Evolutionary conservation across 2,888 invertebrate species (phyloP).

Genomic region (Tanytarsus gracilentus): DNA sequence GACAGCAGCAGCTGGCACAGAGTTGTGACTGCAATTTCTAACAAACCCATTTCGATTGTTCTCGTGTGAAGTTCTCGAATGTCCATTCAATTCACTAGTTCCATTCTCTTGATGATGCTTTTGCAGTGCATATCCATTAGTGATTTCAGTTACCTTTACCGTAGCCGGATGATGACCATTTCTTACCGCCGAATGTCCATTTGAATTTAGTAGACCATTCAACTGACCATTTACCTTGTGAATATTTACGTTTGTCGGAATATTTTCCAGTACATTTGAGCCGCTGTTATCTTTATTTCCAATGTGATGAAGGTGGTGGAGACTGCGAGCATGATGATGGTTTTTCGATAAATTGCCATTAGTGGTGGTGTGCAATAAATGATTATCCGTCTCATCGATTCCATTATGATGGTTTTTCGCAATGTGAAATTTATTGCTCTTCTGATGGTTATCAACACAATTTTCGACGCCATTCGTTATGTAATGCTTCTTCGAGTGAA

Average conservation of each 20-base stretch:
- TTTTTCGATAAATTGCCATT: no score
- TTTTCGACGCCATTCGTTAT: constrained; percentile 18
- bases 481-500: constrained; percentile 1
- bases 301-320: not conserved
- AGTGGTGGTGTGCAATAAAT: no score
- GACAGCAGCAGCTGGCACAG: not conserved
- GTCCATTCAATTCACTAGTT: not conserved
- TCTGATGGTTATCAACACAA: not conserved
- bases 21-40: not conserved
- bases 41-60: constrained; percentile 5
- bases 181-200: not conserved
- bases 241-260: constrained; percentile 14
- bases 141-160: not conserved
- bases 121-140: not conserved
- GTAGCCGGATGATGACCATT: not conserved
- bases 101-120: not conserved
- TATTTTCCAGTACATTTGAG: not conserved
- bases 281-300: not conserved
- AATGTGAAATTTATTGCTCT: constrained; percentile 7
- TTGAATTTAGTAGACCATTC: not conserved
- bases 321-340: no score
- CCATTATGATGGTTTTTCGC: constrained; percentile 13
- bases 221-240: constrained; percentile 7
- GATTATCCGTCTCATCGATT: not conserved
- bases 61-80: not conserved